Base-by-base conservation (phyloP, 2,113 vertebrate species). In the Cavia porcellus region DNA sequence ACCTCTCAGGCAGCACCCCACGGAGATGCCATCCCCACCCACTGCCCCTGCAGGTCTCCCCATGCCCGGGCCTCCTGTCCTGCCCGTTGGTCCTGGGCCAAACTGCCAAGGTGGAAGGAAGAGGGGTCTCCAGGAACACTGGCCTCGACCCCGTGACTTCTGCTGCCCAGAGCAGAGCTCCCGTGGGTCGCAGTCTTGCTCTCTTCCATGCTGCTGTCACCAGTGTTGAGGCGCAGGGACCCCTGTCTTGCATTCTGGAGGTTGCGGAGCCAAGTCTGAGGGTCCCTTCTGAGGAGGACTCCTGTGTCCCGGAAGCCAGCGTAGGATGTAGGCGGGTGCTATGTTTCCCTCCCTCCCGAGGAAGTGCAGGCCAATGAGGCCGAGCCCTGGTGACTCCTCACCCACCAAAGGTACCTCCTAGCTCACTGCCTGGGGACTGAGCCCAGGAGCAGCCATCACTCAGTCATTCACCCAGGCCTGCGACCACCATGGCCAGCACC, bases 71-170 rank as follows among this genome's bases (percentile, higher is more conserved):
- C 22, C 57, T 13, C 19, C 24, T 6, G 13, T 55, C 47, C 0
- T 2, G 35, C 79, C 25, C 59, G 32, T 24, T 15, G 50, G 35
- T 12, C 19, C 86, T 12, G 32, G 68, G n/a, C 13, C 35, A 4
- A 1, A 7, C 38, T 50, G 38, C 22, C 57, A 22, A 2, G 22
- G 35, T 7, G 1, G 5, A 15, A 10, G 32, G 0, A 28, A 14
- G 64, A 6, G 3, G 80, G 13, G 0, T 12, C 32, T 32, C 32
- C 0, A 2, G 0, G 17, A 30, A 38, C 0, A 1, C n/a, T 5
- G 2, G 13, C 17, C 15, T 64, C 20, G 35, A 22, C 28, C n/a
- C 9, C 72, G 7, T 11, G 30, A 25, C 68, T 19, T 22, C 1
- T 6, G 24, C 10, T 24, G 13, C 5, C 3, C 62, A 12, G 38